Evolutionary conservation across 2,888 invertebrate genomes (phyloP), one percentile per base, ranked within the genome.

Genomic region (Erebia palarica): DNA sequence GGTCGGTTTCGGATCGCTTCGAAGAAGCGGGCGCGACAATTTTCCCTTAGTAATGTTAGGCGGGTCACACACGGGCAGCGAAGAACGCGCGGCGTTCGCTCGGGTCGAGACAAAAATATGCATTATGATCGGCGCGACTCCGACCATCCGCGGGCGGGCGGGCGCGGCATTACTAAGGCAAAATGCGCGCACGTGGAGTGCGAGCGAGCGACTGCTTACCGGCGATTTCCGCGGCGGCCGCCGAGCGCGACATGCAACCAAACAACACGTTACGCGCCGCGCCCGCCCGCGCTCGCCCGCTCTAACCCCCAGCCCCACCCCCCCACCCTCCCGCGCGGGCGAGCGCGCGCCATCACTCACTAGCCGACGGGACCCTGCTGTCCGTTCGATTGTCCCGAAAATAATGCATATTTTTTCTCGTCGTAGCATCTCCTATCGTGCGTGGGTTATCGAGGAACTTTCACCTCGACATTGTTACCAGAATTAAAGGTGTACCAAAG

Each of bases 1-100:
- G 78, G 78, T 66, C 86, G 85, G 82, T 81, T 77, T 82, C 87
- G 87, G 84, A 80, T 79, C 80, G 83, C 74, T 71, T 5, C 72
- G 76, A 75, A 65, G 79, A 85, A 86, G 88, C 86, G 88, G 82
- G 83, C 88, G 87, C 86, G 88, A 86, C 86, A 82, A 88, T 89
- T 91, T 92, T 90, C 90, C 92, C 92, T 93, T 92, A 92, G 92
- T 92, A 93, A 92, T 92, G 91, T 88, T 82, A 84, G 79, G 81
- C 80, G 82, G 78, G 49, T 42, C 65, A 18, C 76, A 78, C 74
- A 63, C 75, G 77, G 64, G 74, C 77, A 78, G 75, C 68, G 78
- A 75, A 77, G 75, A 70, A 78, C 76, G 78, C 80, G 81, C 78
- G 76, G 77, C 80, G 80, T 78, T 81, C 79, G 79, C 75, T 75